Evolutionary conservation across 2,113 vertebrate genomes (phyloP), one percentile per base, ranked within the genome.

Genomic region (Chaetorhynchus papuensis): DNA sequence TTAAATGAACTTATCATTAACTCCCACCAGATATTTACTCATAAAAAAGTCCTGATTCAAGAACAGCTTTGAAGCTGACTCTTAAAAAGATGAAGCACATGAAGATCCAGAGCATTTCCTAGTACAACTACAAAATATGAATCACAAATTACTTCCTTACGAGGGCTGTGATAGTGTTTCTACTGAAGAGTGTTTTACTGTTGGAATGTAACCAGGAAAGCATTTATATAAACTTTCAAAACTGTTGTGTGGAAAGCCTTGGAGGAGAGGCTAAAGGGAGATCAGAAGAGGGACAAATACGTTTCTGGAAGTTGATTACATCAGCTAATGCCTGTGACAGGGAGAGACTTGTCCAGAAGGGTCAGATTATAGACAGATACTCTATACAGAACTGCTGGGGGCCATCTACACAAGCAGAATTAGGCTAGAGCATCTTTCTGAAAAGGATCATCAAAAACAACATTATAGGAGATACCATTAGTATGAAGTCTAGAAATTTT

Each of bases 91-190:
- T 41, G 23, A 57, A 94, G 83, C 59, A 92, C 79, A 88, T 57
- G 54, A 86, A 92, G 86, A 83, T 89, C 88, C 91, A 83, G 53
- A 89, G 49, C 60, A 71, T 75, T 95, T 96, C 76, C 60, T 92
- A 63, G 69, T 50, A 89, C 89, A 66, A 74, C 52, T 54, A 66
- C 27, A 77, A 78, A 92, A 93, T 95, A 81, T 95, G 79, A 95
- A 88, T 95, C 42, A 83, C 88, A 95, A 92, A 93, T 90, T 81
- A 61, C 39, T 64, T 76, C 77, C 66, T 60, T 83, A 60, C 17
- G 30, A 42, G 13, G 24, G 7, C 30, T 60, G 30, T 4, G 5
- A 42, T 79, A 57, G 18, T 61, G 33, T 74, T 90, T 80, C 41
- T 77, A 31, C 39, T 80, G n/a, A 75, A 85, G 37, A 26, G 8